Conservation (phyloP, 1,140 invertebrate genomes). For the Dendroctonus valens region DNA sequence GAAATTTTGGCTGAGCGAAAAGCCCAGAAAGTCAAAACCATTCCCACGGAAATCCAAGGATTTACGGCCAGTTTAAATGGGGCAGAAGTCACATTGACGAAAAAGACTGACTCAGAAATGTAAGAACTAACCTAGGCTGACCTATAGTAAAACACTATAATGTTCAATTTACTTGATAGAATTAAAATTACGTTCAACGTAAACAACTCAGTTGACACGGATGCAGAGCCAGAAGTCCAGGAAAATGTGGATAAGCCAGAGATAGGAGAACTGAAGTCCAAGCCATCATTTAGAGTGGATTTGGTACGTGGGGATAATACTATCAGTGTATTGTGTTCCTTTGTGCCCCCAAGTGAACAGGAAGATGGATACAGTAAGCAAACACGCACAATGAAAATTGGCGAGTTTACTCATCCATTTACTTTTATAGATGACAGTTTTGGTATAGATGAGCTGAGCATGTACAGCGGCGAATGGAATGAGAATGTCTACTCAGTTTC, state of each 20-base stretch:
- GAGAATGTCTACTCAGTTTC: slow-evolving; percentile 83
- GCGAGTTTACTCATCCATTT: slow-evolving; percentile 5
- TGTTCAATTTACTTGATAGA: slow-evolving; percentile 53
- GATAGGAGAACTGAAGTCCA: slow-evolving; percentile 79
- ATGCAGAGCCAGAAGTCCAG: slow-evolving; percentile 65
- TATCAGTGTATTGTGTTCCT: slow-evolving; percentile 81
- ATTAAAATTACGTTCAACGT: slow-evolving; percentile 81
- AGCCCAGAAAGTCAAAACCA: slow-evolving; percentile 69
- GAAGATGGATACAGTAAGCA: slow-evolving; percentile 71
- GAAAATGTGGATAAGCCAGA: slow-evolving; percentile 66
- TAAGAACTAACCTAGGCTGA: slow-evolving; percentile 52
- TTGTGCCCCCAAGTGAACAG: slow-evolving; percentile 61
- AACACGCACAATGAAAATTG: slow-evolving; percentile 1
- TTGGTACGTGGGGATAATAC: slow-evolving; percentile 72
- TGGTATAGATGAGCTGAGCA: slow-evolving; percentile 83
- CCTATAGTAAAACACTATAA: slow-evolving; percentile 21
- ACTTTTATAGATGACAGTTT: slow-evolving; percentile 71
- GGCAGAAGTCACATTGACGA: slow-evolving; percentile 74
- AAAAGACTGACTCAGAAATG: slow-evolving; percentile 73
- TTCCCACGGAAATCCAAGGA: slow-evolving; percentile 74
- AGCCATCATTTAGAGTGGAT: slow-evolving; percentile 84
- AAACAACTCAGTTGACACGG: slow-evolving; percentile 85
- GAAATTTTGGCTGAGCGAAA: slow-evolving; percentile 87
- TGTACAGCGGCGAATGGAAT: slow-evolving; percentile 79
- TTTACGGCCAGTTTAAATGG: slow-evolving; percentile 75